These are phyloP conservation scores for Gymnoscopelus microlampas DNA, from an alignment of 2,797 vertebrate genomes.

Conservation along the genomic window DNA sequence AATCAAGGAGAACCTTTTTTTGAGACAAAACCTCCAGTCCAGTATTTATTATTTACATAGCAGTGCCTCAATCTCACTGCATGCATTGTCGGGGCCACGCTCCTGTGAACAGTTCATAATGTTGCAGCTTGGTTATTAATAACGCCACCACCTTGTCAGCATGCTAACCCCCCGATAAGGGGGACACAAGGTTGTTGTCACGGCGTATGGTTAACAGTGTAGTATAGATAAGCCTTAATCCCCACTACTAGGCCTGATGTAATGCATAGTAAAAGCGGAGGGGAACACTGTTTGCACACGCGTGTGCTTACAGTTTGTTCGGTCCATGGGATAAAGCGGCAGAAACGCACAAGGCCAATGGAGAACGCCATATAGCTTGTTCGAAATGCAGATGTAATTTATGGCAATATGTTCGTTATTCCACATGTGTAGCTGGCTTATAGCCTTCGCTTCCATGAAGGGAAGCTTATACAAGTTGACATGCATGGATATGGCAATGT, in stretches of 20 bases:
- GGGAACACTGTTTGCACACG: slow-evolving; percentile 24
- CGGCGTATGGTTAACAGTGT: slow-evolving; percentile 56
- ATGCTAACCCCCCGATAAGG: slow-evolving; percentile 67
- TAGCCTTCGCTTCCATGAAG: slow-evolving; percentile 32
- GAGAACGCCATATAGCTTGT: background rate
- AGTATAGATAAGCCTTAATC: slow-evolving; percentile 74
- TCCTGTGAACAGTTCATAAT: slow-evolving; percentile 40
- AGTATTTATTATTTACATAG: background rate
- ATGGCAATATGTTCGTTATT: slow-evolving; percentile 40
- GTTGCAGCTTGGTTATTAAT: slow-evolving; percentile 61
- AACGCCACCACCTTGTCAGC: slow-evolving; percentile 52
- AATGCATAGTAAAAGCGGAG: slow-evolving; percentile 67
- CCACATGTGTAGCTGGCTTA: slow-evolving; percentile 21
- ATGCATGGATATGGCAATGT: slow-evolving; percentile 35
- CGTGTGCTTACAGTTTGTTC: slow-evolving; percentile 40
- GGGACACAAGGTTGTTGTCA: slow-evolving; percentile 66
- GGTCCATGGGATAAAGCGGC: background rate
- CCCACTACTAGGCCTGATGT: slow-evolving; percentile 51
- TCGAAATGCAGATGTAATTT: slow-evolving; percentile 31
- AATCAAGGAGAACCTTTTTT: background rate
- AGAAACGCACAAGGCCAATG: slow-evolving; percentile 17
- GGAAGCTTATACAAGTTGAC: slow-evolving; percentile 44
- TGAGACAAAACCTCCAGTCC: background rate
- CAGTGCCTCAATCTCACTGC: background rate
- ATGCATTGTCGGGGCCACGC: slow-evolving; percentile 31